Evolutionary conservation across 1,140 invertebrate species (phyloP).

Genomic region (Coenobita brevimanus): DNA sequence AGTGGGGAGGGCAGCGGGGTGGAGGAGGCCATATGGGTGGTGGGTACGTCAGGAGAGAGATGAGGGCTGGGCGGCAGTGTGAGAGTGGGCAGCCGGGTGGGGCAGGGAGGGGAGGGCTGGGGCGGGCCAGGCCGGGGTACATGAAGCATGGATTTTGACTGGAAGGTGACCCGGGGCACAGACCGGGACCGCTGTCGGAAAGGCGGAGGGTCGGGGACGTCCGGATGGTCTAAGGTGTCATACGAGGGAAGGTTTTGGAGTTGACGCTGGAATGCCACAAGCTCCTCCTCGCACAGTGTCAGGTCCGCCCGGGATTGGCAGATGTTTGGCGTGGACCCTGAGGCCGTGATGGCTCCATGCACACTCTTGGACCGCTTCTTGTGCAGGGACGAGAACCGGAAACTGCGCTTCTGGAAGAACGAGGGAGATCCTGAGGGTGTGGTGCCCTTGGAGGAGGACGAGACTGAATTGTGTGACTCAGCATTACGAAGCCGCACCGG

Average conservation of each 20-base stretch:
- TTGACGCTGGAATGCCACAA: constrained; percentile 76
- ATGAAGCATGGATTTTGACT: constrained; percentile 73
- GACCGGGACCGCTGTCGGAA: constrained; percentile 75
- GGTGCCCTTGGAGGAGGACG: constrained; percentile 60
- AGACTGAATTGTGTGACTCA: constrained; percentile 56
- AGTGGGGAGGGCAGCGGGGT: constrained; percentile 56
- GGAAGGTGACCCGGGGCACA: constrained; percentile 76
- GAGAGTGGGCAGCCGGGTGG: constrained; percentile 23
- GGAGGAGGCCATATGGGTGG: constrained; percentile 60
- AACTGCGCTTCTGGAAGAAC: constrained; percentile 65
- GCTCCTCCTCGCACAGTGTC: constrained; percentile 74
- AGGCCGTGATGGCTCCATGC: constrained; percentile 67
- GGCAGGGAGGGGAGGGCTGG: constrained; percentile 48
- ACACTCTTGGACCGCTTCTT: constrained; percentile 71
- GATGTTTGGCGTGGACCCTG: constrained; percentile 61
- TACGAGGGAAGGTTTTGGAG: constrained; percentile 77
- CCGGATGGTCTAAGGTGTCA: constrained; percentile 71
- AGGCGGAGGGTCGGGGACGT: constrained; percentile 71
- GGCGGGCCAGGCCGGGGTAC: constrained; percentile 71
- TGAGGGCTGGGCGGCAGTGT: constrained; percentile 49
- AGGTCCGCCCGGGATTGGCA: constrained; percentile 49
- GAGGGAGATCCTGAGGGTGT: constrained; percentile 67
- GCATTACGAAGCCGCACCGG: constrained; percentile 42
- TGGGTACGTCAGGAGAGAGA: constrained; percentile 22
- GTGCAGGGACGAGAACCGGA: constrained; percentile 70